Percentiles rank a stretch among this genome's conserved stretches.
Evolutionary conservation across 64 coral and sea anemone species (phyloP).

Genomic region (Montipora sp.): DNA sequence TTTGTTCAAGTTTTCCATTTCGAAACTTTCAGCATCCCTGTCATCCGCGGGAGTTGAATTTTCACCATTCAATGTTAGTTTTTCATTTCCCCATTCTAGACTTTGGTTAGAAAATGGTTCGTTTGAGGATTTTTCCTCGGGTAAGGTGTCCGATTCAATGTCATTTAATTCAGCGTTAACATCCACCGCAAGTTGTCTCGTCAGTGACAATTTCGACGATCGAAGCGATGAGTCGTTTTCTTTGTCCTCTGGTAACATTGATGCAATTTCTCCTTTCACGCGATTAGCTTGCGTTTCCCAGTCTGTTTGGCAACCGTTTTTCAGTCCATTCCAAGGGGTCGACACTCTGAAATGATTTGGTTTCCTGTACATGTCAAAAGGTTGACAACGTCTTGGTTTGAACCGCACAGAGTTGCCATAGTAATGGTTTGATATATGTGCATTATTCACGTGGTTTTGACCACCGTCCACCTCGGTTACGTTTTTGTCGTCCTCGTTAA

Average conservation of each 20-base stretch:
- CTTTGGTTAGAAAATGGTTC: slow-evolving; percentile 40
- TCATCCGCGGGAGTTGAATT: neutral
- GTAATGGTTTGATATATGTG: slow-evolving; percentile 7
- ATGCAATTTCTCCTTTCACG: neutral
- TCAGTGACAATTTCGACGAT: neutral
- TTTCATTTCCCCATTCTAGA: slow-evolving; percentile 83
- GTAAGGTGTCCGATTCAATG: neutral
- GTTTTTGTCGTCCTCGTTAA: slow-evolving; percentile 70
- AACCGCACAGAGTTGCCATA: slow-evolving; percentile 1
- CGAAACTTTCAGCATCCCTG: neutral
- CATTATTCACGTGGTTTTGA: slow-evolving; percentile 7
- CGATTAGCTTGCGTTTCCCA: neutral
- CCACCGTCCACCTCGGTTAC: neutral
- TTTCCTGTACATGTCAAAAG: slow-evolving; percentile 5
- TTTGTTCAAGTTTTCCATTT: slow-evolving; percentile 11
- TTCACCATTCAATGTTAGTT: slow-evolving; percentile 45
- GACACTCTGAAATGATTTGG: slow-evolving; percentile 11
- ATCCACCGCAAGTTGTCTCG: slow-evolving; percentile 4
- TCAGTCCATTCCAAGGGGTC: neutral
- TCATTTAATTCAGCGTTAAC: slow-evolving; percentile 16
- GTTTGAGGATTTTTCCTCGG: slow-evolving; percentile 48
- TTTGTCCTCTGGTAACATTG: neutral
- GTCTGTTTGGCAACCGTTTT: neutral
- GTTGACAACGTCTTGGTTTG: slow-evolving; percentile 6
- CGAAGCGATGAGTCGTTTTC: neutral